phyloP scores from a whole-genome alignment of 92 coral and sea anemone species.

The Porites lobata region DNA sequence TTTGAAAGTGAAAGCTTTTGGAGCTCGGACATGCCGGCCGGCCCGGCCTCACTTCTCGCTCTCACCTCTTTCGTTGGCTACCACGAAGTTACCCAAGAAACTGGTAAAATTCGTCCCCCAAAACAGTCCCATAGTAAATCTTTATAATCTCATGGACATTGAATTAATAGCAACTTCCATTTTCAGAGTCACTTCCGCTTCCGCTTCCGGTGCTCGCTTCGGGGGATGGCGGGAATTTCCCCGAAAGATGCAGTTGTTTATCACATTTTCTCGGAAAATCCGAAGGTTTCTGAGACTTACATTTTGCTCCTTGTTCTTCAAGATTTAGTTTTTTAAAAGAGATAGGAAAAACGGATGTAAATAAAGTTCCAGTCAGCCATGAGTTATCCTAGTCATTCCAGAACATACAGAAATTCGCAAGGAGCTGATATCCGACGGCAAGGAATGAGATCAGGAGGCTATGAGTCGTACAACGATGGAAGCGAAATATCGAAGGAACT shows the following conservation, averaged over 20 bases:
- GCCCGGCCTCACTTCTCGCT: too few relatives aligned
- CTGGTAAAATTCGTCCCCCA: too few relatives aligned
- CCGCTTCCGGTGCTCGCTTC: neutral
- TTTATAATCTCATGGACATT: too few relatives aligned
- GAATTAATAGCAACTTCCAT: too few relatives aligned
- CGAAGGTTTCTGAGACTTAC: neutral
- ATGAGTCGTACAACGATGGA: neutral
- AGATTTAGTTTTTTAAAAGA: too few relatives aligned
- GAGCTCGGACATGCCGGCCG: too few relatives aligned
- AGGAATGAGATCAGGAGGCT: neutral
- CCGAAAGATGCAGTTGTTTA: neutral
- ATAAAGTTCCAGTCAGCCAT: neutral
- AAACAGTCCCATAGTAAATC: too few relatives aligned
- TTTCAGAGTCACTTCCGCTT: neutral
- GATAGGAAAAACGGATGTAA: neutral
- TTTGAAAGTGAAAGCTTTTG: too few relatives aligned
- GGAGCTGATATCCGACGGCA: neutral
- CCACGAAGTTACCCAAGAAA: too few relatives aligned
- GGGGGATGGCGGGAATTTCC: neutral
- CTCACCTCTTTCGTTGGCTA: too few relatives aligned
- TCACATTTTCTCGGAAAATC: neutral
- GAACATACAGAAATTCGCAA: slow-evolving; percentile 2
- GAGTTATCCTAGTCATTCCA: slow-evolving; percentile 18
- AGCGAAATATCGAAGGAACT: neutral
- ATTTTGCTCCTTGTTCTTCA: neutral